Evolutionary conservation across 2,888 invertebrate species (phyloP), one percentile per base, ranked within the genome.

Genomic region (Euproctis similis): DNA sequence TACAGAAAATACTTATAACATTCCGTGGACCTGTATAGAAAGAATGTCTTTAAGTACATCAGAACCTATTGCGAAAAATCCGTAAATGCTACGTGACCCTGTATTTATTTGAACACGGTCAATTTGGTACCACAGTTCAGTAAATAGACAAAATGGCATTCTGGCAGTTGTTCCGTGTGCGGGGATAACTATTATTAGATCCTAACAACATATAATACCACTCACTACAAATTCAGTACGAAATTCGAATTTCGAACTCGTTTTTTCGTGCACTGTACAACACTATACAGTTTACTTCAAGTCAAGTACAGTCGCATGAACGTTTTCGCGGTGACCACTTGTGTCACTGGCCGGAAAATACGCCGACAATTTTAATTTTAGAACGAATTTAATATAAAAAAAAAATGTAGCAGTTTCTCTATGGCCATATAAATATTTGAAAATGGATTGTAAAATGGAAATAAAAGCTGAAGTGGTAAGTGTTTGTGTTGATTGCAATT

Each of bases 391-490:
- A 32, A 35, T 39, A 21, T 10, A 26, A 31, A 34, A 37, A 38
- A 36, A 41, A 39, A 36, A 10, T 26, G 24, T 14, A 14, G 6
- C 6, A 14, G 6, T 29, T 28, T 13, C 8, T 31, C 30, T 28
- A 31, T 36, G 37, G 31, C 4, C 5, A 25, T 8, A n/a, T n/a
- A n/a, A n/a, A n/a, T n/a, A 2, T 11, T 26, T 34, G 34, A 21
- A 21, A 11, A 22, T 30, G 26, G 24, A 19, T 9, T 14, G 10
- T 16, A 56, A 52, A 51, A 73, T 82, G 75, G 77, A 82, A 63
- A 59, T 80, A 27, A 71, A 70, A 50, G 82, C 72, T 28, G 82
- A 82, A 33, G 78, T 82, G 69, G 81, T 82, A 38, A 74, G 81
- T 48, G 23, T 16, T 8, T 16, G n/a, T n/a, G n/a, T n/a, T n/a